Base-by-base conservation (phyloP, 1,140 invertebrate species). In the Laupala kohalensis region DNA sequence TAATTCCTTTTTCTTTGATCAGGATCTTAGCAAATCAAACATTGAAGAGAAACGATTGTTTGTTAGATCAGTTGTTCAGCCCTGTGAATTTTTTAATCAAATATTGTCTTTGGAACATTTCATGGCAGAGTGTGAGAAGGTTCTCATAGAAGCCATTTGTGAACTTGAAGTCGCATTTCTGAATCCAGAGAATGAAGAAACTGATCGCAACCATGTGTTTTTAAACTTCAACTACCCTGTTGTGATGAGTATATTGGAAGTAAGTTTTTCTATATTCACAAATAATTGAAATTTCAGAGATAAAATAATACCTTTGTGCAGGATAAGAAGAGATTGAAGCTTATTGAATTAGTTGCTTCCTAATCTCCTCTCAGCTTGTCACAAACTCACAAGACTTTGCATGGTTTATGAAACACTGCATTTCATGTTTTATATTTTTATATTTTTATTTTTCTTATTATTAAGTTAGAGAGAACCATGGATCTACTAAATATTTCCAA, bases 161-260 rank as follows among this genome's bases (percentile, higher is more conserved):
- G 37, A 53, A 19, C 37, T 53, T 0, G 97, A 99, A 83, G 94
- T 99, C 13, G 96, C 96, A 0, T 98, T 97, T 80, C 96, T 94
- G 1, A 95, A 98, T 82, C 91, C 93, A 0, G 83, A 91, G 25
- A 93, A 93, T 0, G 93, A 91, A 76, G 85, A 93, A 74, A 98
- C 96, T 0, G 97, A 99, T 79, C 98, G 97, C 79, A 99, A 99
- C 82, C 97, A 99, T 78, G 98, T 99, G 25, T 99, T 99, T 85
- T 82, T 99, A 24, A 99, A 99, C 81, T 99, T 99, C 82, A 94
- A 97, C 6, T 96, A 97, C 6, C 96, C 96, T 3, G 92, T 99
- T 63, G 97, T 96, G 28, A 95, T 99, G 90, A 96, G 98, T 82
- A 94, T 94, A 0, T 86, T 88, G 3, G 95, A 96, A 86, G 94